These are phyloP conservation scores for Strix uralensis DNA, from an alignment of 2,113 vertebrate genomes.

Conservation along the genomic window DNA sequence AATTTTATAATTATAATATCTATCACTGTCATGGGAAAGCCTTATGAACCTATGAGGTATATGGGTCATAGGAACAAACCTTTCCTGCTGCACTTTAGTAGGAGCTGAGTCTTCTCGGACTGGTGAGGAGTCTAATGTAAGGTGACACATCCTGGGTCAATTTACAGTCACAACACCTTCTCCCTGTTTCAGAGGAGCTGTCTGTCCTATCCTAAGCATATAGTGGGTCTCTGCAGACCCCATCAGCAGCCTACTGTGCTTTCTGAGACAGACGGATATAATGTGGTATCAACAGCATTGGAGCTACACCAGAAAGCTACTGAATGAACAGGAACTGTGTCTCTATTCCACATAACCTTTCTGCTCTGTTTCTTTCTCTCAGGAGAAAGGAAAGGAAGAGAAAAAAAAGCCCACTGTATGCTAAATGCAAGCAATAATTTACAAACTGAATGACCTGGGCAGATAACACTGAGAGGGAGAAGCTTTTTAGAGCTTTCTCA, in stretches of 20 bases:
- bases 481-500: neutral
- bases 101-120: neutral
- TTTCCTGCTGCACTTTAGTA: neutral
- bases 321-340: neutral
- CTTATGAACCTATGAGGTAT: neutral
- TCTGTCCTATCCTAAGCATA: neutral
- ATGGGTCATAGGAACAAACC: neutral
- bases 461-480: neutral
- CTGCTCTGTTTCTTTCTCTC: neutral
- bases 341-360: neutral
- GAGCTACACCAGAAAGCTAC: neutral
- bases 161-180: neutral
- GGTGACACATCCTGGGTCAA: too few species aligned
- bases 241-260: neutral
- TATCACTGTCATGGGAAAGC: neutral
- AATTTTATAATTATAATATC: neutral
- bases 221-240: neutral
- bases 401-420: accelerated
- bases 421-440: neutral
- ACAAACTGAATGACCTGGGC: neutral
- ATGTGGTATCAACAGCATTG: neutral
- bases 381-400: neutral
- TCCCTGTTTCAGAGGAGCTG: neutral
- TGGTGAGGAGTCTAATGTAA: neutral
- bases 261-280: neutral